Evolutionary conservation across 2,113 vertebrate species (phyloP).

Genomic region (Caranx ignobilis): DNA sequence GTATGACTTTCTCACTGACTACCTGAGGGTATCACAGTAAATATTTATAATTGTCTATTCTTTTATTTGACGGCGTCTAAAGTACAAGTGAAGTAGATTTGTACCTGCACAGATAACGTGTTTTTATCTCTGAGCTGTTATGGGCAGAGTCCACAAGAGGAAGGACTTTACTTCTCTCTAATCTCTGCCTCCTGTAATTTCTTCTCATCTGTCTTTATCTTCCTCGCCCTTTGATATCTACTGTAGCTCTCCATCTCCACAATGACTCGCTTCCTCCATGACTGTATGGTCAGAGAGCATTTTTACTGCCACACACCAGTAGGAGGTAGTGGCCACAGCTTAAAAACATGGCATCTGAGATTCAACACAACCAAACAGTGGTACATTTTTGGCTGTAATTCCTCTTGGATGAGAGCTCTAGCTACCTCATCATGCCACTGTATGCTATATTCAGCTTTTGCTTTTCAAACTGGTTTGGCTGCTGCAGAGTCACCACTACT

Average conservation of each 20-base stretch:
- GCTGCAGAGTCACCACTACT: not conserved
- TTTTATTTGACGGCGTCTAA: not conserved
- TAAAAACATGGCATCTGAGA: not conserved
- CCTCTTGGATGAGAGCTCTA: not conserved
- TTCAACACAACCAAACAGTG: not conserved
- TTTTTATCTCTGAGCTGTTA: constrained; percentile 36
- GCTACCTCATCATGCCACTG: not conserved
- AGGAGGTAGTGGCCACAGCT: not conserved
- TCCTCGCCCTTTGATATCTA: constrained; percentile 64
- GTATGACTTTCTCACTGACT: not conserved
- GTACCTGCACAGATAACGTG: not conserved
- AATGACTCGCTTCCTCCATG: not conserved
- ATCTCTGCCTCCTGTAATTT: constrained; percentile 33
- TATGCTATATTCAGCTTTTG: not conserved
- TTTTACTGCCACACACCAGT: not conserved
- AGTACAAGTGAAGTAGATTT: constrained; percentile 1
- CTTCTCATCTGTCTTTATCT: constrained; percentile 60
- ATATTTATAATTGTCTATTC: not conserved
- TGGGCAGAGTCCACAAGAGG: constrained; percentile 64
- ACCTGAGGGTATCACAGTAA: not conserved
- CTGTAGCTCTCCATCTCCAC: not conserved
- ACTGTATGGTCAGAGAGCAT: not conserved
- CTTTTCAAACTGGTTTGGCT: not conserved
- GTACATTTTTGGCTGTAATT: not conserved
- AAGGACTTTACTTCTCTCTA: constrained; percentile 62